Evolutionary conservation across 2,113 vertebrate species (phyloP), one percentile per base, ranked within the genome.

Genomic region (Sander lucioperca): DNA sequence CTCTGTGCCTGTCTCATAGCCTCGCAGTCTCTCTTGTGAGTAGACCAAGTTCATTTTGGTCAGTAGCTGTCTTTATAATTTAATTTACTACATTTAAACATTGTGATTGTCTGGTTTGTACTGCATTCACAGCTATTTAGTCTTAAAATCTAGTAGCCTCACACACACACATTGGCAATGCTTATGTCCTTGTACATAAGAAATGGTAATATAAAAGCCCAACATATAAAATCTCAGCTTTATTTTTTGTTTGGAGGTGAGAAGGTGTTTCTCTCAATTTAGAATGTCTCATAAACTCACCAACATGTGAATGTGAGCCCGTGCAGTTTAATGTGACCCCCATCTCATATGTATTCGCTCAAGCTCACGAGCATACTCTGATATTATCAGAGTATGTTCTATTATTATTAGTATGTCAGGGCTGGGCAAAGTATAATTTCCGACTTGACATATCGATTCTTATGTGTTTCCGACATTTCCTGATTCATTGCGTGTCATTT

Each of bases 401-500:
- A n/a, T n/a, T n/a, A n/a, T n/a, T n/a, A n/a, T n/a, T n/a, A n/a
- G n/a, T 36, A 15, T 82, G 80, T 83, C 80, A 79, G 33, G 18
- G 53, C 54, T 19, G 25, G 36, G 33, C 57, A 58, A 77, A 73
- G 68, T 65, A 59, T 78, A 57, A 86, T 76, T 81, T 56, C 67
- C 74, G 39, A 71, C 65, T 15, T 67, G 39, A 72, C 36, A 0
- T 64, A 86, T 86, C 18, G 80, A 87, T 86, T 79, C n/a, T 33
- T 74, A 84, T 91, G 78, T 6, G 15, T 75, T 82, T 73, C 5
- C 33, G 86, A 67, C 74, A 14, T 65, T 77, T 65, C 23, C 30
- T 87, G 77, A 91, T 71, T 74, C 57, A 90, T 81, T 16, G 19
- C 16, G 13, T 70, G 74, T 33, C 86, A 45, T 81, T 80, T 83